phyloP scores from a whole-genome alignment of 2,888 invertebrate genomes.

The Timandra comae region DNA sequence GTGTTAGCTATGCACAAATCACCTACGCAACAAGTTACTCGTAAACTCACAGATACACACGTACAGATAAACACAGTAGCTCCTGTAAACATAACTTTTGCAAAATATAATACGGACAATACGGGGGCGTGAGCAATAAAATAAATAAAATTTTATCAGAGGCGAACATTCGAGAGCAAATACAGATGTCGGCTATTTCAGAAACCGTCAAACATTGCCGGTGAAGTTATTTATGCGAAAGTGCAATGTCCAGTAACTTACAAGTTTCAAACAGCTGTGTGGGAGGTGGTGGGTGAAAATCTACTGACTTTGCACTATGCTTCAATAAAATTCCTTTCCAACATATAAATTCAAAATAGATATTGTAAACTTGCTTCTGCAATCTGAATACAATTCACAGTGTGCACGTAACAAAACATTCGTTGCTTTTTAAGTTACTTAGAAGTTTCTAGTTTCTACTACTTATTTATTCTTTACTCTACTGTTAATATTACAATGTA shows the following conservation, averaged over 20 bases:
- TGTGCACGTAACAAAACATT: too few relatives aligned
- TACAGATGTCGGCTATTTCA: constrained; percentile 23
- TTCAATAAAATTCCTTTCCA: neutral
- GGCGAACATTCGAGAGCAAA: constrained; percentile 19
- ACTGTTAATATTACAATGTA: too few relatives aligned
- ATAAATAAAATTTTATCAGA: constrained; percentile 41
- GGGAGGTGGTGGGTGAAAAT: constrained; percentile 10
- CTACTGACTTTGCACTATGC: constrained; percentile 11
- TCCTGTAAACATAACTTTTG: constrained; percentile 40
- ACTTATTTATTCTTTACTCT: too few relatives aligned
- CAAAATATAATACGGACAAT: constrained; percentile 34
- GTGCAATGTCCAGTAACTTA: constrained; percentile 22
- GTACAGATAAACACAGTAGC: constrained; percentile 20
- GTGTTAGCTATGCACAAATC: constrained; percentile 46
- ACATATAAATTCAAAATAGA: too few relatives aligned
- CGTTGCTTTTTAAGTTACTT: too few relatives aligned
- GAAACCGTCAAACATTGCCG: constrained; percentile 22
- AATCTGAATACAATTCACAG: too few relatives aligned
- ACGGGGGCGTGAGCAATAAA: constrained; percentile 48
- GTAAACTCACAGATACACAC: constrained; percentile 25
- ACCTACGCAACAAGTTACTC: constrained; percentile 51
- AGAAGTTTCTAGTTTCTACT: too few relatives aligned
- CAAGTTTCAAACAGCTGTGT: constrained; percentile 12
- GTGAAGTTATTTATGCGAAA: constrained; percentile 20
- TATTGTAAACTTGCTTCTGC: too few relatives aligned